Evolutionary conservation across 2,797 vertebrate genomes (phyloP).

Genomic region (Oceanodroma leucorhoa): DNA sequence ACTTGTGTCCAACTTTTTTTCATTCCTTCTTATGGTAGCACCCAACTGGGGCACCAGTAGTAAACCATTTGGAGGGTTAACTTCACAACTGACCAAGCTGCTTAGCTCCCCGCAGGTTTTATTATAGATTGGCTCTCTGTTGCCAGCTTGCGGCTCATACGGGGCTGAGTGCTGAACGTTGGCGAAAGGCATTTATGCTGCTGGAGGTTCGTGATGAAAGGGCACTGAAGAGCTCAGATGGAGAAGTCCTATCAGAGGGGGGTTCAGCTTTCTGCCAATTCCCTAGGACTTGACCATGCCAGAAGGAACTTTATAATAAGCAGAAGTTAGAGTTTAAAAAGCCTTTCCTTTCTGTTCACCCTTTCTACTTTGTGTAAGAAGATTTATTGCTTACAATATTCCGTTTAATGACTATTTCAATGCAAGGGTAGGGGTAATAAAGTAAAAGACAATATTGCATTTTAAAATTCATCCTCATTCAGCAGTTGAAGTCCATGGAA

Average conservation of each 20-base stretch:
- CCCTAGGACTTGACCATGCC: neutral
- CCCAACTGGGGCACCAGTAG: neutral
- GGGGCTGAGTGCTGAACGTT: rapidly evolving
- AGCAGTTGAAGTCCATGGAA: neutral
- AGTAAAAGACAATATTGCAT: neutral
- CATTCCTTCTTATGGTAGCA: neutral
- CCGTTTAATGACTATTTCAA: neutral
- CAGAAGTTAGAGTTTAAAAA: neutral
- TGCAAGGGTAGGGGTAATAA: neutral
- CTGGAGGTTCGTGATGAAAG: neutral
- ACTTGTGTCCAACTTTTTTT: neutral
- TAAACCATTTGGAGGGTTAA: neutral
- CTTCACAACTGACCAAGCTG: neutral
- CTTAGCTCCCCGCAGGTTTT: neutral
- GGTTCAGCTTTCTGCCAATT: neutral
- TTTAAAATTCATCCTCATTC: neutral
- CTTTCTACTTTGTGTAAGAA: neutral
- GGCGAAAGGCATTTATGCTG: neutral
- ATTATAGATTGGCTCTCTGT: neutral
- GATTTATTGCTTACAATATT: neutral
- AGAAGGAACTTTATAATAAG: neutral
- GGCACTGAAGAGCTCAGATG: neutral
- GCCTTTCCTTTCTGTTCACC: neutral
- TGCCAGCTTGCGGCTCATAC: rapidly evolving
- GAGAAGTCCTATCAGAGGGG: neutral